A percentile compares a stretch with the other conserved stretches of the same genome.
phyloP scores from a whole-genome alignment of 2,888 invertebrate species.

The Gnatocerus cornutus region DNA sequence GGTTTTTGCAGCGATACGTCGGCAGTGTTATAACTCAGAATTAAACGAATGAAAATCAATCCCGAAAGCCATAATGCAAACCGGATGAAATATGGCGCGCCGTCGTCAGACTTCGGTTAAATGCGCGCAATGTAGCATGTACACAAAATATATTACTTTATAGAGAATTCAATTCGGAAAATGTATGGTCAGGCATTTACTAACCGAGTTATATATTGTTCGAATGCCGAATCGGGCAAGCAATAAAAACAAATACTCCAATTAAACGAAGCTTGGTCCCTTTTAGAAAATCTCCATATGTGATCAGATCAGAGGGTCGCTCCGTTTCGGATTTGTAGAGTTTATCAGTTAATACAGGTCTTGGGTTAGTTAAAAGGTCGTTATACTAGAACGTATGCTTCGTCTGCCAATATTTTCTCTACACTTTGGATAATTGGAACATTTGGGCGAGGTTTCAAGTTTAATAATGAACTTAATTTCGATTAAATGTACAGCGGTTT shows the following conservation, averaged over 20 bases:
- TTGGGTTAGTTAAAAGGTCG: slow-evolving; percentile 47
- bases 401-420: slow-evolving; percentile 53
- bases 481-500: slow-evolving; percentile 61
- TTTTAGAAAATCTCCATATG: slow-evolving; percentile 24
- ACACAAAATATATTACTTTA: slow-evolving; percentile 46
- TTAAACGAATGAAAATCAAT: slow-evolving; percentile 41
- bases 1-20: slow-evolving; percentile 12
- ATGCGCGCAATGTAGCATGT: slow-evolving; percentile 44
- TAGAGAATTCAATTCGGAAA: slow-evolving; percentile 45
- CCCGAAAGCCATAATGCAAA: slow-evolving; percentile 41
- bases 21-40: slow-evolving; percentile 29
- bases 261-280: slow-evolving; percentile 23
- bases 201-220: slow-evolving; percentile 38
- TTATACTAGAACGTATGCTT: slow-evolving; percentile 44
- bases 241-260: slow-evolving; percentile 39
- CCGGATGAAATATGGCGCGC: slow-evolving; percentile 41
- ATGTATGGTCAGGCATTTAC: slow-evolving; percentile 43
- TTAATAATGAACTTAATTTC: slow-evolving; percentile 63
- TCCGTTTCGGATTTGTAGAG: slow-evolving; percentile 32
- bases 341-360: slow-evolving; percentile 46
- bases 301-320: slow-evolving; percentile 31
- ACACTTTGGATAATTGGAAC: slow-evolving; percentile 57
- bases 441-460: slow-evolving; percentile 56
- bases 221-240: slow-evolving; percentile 9
- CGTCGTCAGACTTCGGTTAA: slow-evolving; percentile 44